Evolutionary conservation across 2,888 invertebrate species (phyloP).

Genomic region (Macroteleia sp.): DNA sequence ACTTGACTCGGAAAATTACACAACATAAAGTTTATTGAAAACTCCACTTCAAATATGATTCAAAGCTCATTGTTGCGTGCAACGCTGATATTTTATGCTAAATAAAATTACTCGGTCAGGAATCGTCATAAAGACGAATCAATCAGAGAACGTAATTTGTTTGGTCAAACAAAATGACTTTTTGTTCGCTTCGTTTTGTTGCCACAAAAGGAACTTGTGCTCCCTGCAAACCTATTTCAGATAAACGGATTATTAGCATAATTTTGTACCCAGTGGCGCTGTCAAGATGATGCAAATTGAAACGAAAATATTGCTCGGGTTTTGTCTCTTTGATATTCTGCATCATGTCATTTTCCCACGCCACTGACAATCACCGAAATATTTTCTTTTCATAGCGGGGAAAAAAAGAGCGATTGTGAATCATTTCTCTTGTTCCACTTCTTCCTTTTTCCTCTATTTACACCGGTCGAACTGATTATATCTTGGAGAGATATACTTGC

Average conservation of each 20-base stretch:
- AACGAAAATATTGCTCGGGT: slow-evolving; percentile 24
- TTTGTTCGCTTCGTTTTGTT: neutral
- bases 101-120: slow-evolving; percentile 6
- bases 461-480: neutral
- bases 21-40: slow-evolving; percentile 36
- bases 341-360: no score
- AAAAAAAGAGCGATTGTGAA: slow-evolving; percentile 9
- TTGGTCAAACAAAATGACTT: neutral
- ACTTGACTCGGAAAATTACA: slow-evolving; percentile 12
- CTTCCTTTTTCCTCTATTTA: neutral
- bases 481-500: no score
- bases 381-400: slow-evolving; percentile 14
- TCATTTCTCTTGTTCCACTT: slow-evolving; percentile 19
- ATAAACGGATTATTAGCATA: slow-evolving; percentile 15
- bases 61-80: no score
- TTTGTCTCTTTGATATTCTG: slow-evolving; percentile 26
- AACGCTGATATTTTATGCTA: slow-evolving; percentile 12
- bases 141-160: slow-evolving; percentile 1
- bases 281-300: slow-evolving; percentile 2
- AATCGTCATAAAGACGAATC: slow-evolving; percentile 10
- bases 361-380: slow-evolving; percentile 13
- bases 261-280: slow-evolving; percentile 10
- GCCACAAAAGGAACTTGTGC: no score
- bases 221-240: neutral
- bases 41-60: slow-evolving; percentile 13